Evolutionary conservation across 1,140 invertebrate genomes (phyloP), one percentile per base, ranked within the genome.

Genomic region (Drosophila willistoni): DNA sequence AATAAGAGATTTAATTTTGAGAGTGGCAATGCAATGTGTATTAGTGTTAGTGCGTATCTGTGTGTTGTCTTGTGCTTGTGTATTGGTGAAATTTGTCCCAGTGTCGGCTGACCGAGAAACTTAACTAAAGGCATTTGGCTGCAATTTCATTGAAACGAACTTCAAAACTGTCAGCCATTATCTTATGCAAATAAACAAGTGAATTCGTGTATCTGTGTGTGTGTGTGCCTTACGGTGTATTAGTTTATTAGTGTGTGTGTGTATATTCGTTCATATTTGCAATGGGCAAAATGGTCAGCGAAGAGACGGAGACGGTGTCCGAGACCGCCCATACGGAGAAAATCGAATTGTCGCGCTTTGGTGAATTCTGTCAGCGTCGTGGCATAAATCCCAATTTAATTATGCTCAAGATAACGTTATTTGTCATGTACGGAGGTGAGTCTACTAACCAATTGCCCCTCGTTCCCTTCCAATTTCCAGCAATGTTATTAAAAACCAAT

Each of bases 391-490:
- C 95, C 61, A 96, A 96, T 92, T 92, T 96, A 64, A 93, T 96
- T 75, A 95, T 95, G 94, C 93, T 97, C 70, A 97, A 97, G 94
- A 93, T 96, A 73, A 95, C 95, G 44, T 92, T 96, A 7, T 96
- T 97, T 91, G 95, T 96, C 79, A 95, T 96, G 94, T 96, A 96
- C 90, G 96, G 96, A 92, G 95, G 95, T 95, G 93, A 92, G 91
- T 39, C 36, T 4, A 39, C 7, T 25, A 10, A 17, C 25, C 13
- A 36, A 60, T 14, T 51, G 10, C 17, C 44, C 44, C 44, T 3
- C 25, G 7, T 36, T 10, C 33, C 57, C n/a, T 13, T 6, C 10
- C 1, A 29, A 7, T 29, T 29, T 7, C 6, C 2, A 10, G 10
- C 10, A 54, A 56, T 66, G 14, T 69, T 60, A 85, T 85, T 82